Conservation (phyloP, 2,113 vertebrate genomes). For the Lynx canadensis region DNA sequence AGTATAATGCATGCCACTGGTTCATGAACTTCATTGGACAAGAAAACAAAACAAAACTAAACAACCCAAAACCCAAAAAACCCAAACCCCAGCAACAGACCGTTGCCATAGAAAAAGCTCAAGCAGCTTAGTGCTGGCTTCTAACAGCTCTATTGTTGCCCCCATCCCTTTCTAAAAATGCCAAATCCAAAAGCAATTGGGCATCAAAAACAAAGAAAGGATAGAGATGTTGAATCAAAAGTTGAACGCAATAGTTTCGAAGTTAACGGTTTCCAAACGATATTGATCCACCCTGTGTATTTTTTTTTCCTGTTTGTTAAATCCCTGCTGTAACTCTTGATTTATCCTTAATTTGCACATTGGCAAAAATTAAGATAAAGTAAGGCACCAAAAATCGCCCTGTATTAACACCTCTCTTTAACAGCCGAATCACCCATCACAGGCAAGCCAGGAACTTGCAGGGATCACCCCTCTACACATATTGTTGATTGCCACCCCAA, state of each 20-base stretch:
- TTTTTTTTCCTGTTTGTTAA: slow-evolving; percentile 83
- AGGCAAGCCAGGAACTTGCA: slow-evolving; percentile 74
- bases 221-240: slow-evolving; percentile 87
- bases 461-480: slow-evolving; percentile 67
- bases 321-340: slow-evolving; percentile 87
- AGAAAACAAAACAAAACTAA: slow-evolving; percentile 80
- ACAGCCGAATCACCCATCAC: slow-evolving; percentile 72
- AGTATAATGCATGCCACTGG: slow-evolving; percentile 89
- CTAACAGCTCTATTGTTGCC: slow-evolving; percentile 92
- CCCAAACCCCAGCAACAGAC: slow-evolving; percentile 90
- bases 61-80: slow-evolving; percentile 68
- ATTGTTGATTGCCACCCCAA: slow-evolving; percentile 62
- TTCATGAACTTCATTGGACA: slow-evolving; percentile 89
- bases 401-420: slow-evolving; percentile 77
- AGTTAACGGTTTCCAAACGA: slow-evolving; percentile 86
- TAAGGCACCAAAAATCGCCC: slow-evolving; percentile 90
- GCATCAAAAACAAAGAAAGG: slow-evolving; percentile 86
- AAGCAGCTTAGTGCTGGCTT: slow-evolving; percentile 92
- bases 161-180: slow-evolving; percentile 87
- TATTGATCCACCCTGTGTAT: slow-evolving; percentile 85
- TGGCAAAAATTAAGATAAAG: slow-evolving; percentile 90
- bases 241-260: slow-evolving; percentile 85
- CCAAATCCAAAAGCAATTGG: slow-evolving; percentile 89
- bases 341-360: slow-evolving; percentile 88
- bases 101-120: slow-evolving; percentile 94